Conservation (phyloP, 2,113 vertebrate genomes). For the Girardinichthys multiradiatus region DNA sequence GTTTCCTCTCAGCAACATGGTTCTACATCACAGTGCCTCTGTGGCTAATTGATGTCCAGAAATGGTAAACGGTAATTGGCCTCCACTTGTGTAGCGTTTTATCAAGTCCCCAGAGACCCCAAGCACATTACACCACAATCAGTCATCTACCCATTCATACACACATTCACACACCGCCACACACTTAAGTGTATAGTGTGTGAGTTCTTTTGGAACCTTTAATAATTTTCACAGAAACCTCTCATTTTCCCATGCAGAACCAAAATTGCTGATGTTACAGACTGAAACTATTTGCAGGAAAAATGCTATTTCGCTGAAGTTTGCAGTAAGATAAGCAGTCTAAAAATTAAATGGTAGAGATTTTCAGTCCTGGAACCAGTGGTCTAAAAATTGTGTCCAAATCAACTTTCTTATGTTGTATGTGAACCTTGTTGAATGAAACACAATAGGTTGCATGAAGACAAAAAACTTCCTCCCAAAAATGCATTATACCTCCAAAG, state of each 20-base stretch:
- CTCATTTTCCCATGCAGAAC: background rate
- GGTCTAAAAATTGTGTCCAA: background rate
- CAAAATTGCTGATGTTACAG: background rate
- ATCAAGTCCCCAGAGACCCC: no score
- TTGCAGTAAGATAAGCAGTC: background rate
- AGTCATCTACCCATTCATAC: no score
- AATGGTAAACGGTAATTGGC: no score
- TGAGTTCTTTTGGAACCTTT: background rate
- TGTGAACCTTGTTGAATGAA: no score
- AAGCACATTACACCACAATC: no score
- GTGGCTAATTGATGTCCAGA: background rate
- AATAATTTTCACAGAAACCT: background rate
- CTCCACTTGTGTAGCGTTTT: no score
- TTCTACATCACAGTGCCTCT: no score
- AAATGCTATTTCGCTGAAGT: no score
- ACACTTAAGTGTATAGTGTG: background rate
- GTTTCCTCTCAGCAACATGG: background rate
- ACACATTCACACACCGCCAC: no score
- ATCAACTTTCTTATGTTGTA: no score
- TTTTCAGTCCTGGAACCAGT: background rate
- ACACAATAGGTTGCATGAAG: no score
- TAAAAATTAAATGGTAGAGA: background rate
- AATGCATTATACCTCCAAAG: no score
- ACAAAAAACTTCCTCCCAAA: background rate
- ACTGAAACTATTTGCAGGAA: constrained; percentile 2